These are phyloP conservation scores for Lochmaea crataegi DNA, from an alignment of 2,888 invertebrate genomes.

Conservation along the genomic window DNA sequence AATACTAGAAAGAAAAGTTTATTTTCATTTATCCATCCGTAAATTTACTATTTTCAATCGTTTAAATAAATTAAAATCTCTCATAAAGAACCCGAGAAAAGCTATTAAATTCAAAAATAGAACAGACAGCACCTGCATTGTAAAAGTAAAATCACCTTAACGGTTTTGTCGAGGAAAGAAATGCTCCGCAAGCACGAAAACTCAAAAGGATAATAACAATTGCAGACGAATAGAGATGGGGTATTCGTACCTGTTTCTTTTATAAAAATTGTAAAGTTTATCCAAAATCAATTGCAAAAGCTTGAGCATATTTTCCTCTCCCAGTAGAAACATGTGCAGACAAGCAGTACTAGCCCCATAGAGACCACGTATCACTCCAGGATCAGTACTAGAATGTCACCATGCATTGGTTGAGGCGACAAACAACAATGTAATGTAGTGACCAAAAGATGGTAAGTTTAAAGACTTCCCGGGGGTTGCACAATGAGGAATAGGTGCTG, in stretches of 20 bases:
- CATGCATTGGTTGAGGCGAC: no score
- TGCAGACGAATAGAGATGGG: slow-evolving; percentile 18
- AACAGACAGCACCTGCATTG: slow-evolving; percentile 33
- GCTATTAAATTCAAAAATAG: slow-evolving; percentile 22
- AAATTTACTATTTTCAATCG: slow-evolving; percentile 15
- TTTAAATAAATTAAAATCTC: slow-evolving; percentile 18
- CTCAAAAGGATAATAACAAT: slow-evolving; percentile 18
- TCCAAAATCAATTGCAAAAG: no score
- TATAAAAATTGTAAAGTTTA: background rate
- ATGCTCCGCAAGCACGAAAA: slow-evolving; percentile 25
- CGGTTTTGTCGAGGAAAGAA: slow-evolving; percentile 17
- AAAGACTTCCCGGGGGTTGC: no score
- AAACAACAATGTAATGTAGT: no score
- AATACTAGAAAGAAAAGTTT: background rate
- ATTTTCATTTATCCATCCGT: background rate
- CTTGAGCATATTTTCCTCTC: no score
- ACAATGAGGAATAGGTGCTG: no score
- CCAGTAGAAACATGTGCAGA: no score
- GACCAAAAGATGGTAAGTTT: no score
- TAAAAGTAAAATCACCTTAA: slow-evolving; percentile 29
- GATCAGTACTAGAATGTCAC: no score
- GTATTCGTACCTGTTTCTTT: background rate
- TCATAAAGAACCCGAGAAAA: slow-evolving; percentile 6
- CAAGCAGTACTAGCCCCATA: no score
- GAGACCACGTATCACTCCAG: no score